Conservation (phyloP, 2,888 invertebrate genomes). For the Tetragonisca angustula region DNA sequence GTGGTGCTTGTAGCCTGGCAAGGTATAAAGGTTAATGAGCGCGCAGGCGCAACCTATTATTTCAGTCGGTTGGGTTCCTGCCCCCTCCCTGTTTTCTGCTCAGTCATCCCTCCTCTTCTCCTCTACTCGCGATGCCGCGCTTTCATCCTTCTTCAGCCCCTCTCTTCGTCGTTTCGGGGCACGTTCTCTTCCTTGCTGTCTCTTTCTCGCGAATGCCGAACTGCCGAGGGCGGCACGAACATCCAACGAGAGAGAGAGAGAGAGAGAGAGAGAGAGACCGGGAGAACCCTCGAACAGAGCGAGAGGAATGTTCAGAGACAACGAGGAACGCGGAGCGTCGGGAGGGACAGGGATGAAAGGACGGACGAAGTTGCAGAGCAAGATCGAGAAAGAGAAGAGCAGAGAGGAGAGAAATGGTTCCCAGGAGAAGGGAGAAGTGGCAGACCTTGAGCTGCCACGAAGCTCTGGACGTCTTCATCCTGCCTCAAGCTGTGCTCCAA, state of each 20-base stretch:
- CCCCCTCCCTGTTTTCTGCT: constrained; percentile 62
- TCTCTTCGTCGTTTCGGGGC: constrained; percentile 31
- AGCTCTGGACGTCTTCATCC: constrained; percentile 83
- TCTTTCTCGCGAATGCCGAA: constrained; percentile 53
- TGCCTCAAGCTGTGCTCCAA: constrained; percentile 76
- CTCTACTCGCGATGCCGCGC: constrained; percentile 16
- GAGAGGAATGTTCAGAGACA: constrained; percentile 33
- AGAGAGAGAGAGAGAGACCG: neutral
- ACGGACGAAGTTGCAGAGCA: neutral
- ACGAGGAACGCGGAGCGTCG: constrained; percentile 4
- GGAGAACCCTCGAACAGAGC: constrained; percentile 4
- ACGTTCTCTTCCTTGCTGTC: constrained; percentile 32
- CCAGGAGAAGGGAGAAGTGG: constrained; percentile 76
- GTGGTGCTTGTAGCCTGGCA: constrained; percentile 80
- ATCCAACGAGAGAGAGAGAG: constrained; percentile 9
- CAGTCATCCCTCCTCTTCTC: constrained; percentile 44
- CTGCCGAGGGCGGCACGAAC: constrained; percentile 57
- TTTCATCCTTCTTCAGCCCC: constrained; percentile 54
- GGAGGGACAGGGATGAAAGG: constrained; percentile 11
- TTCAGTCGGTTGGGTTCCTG: constrained; percentile 79
- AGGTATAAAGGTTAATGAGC: constrained; percentile 84
- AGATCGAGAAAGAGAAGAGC: constrained; percentile 31
- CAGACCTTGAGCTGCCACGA: constrained; percentile 84
- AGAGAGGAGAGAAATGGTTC: constrained; percentile 62
- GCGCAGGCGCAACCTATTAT: constrained; percentile 84